These are phyloP conservation scores for Dysdera silvatica DNA, from an alignment of 1,140 invertebrate species.

Conservation along the genomic window DNA sequence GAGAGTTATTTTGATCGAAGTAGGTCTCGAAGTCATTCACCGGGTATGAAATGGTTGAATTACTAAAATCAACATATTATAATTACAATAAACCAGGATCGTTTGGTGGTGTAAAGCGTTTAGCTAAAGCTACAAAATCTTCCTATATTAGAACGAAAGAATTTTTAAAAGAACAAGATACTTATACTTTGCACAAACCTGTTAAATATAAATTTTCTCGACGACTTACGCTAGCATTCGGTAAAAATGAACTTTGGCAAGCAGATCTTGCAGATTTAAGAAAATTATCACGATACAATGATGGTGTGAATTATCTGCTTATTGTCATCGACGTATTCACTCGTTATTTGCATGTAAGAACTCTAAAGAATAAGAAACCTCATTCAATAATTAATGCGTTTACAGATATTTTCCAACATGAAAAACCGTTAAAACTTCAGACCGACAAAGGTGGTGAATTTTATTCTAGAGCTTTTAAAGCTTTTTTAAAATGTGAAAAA, in stretches of 20 bases:
- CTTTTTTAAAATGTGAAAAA: slow-evolving; percentile 36
- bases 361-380: slow-evolving; percentile 32
- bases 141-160: neutral
- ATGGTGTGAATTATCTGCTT: slow-evolving; percentile 31
- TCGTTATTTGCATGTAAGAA: slow-evolving; percentile 30
- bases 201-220: slow-evolving; percentile 30
- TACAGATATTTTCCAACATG: slow-evolving; percentile 20
- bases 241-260: slow-evolving; percentile 33
- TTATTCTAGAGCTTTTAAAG: slow-evolving; percentile 32
- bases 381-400: slow-evolving; percentile 29
- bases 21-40: neutral
- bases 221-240: neutral
- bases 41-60: too few relatives aligned
- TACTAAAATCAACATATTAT: too few relatives aligned
- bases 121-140: neutral
- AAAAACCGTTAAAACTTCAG: slow-evolving; percentile 6
- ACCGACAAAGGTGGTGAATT: slow-evolving; percentile 27
- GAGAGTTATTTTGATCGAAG: neutral
- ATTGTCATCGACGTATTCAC: slow-evolving; percentile 33
- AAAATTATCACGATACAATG: slow-evolving; percentile 26
- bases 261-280: slow-evolving; percentile 33
- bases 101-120: neutral
- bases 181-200: slow-evolving; percentile 34
- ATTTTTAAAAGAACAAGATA: slow-evolving; percentile 31
- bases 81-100: neutral